A percentile compares a stretch with the other conserved stretches of the same genome.
These are phyloP conservation scores for Papilio helenus DNA, from an alignment of 1,140 invertebrate genomes.

Conservation along the genomic window DNA sequence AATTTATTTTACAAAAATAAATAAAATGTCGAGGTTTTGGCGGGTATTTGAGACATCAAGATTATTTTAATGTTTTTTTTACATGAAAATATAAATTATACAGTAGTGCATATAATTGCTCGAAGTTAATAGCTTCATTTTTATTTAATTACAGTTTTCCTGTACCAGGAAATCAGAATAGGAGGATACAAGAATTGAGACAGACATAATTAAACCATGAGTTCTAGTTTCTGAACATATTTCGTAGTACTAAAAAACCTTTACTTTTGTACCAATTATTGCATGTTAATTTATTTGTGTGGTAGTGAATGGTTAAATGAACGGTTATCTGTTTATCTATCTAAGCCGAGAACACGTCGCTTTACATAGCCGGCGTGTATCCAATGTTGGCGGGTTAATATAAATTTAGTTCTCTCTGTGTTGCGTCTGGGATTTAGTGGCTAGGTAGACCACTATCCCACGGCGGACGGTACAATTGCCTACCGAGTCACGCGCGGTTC, in stretches of 20 bases:
- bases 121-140: background rate
- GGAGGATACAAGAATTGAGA: background rate
- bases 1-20: slow-evolving; percentile 13
- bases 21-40: slow-evolving; percentile 2
- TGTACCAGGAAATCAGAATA: background rate
- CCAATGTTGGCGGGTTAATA: slow-evolving; percentile 22
- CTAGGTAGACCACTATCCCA: slow-evolving; percentile 47
- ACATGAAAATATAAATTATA: background rate
- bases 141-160: background rate
- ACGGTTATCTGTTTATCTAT: slow-evolving; percentile 6
- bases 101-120: background rate
- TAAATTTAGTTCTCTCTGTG: slow-evolving; percentile 24
- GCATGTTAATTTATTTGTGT: background rate
- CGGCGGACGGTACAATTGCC: slow-evolving; percentile 51
- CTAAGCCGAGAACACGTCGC: background rate
- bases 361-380: slow-evolving; percentile 14
- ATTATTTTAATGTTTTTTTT: slow-evolving; percentile 8
- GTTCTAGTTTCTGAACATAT: too few species aligned
- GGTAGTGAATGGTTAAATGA: slow-evolving; percentile 6
- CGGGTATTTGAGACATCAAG: slow-evolving; percentile 12
- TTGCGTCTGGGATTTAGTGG: slow-evolving; percentile 30
- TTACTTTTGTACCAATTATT: background rate
- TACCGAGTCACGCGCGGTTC: slow-evolving; percentile 54
- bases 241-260: background rate
- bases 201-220: too few species aligned